A percentile compares a stretch with the other conserved stretches of the same genome.
phyloP scores from a whole-genome alignment of 2,797 vertebrate genomes.

The Sus cebifrons region DNA sequence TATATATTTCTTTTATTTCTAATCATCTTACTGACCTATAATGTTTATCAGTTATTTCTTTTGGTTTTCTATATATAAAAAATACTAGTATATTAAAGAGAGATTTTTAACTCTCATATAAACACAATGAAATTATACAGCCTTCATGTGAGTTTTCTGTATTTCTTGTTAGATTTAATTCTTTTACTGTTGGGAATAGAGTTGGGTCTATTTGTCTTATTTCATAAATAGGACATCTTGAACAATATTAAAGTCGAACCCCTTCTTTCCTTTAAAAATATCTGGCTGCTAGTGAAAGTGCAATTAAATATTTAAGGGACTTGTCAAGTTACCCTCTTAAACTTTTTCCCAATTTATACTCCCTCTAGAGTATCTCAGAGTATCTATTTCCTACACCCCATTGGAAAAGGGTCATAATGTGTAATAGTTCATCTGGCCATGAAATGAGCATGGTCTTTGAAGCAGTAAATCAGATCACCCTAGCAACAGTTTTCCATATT shows the following conservation, averaged over 20 bases:
- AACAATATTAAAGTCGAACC: not conserved
- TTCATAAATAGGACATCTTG: not conserved
- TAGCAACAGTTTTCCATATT: not conserved
- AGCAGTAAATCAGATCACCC: not conserved
- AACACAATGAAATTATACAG: not conserved
- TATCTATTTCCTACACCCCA: not conserved
- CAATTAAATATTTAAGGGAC: conserved; percentile 38
- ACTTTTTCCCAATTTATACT: not conserved
- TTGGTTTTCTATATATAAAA: not conserved
- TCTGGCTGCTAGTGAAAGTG: conserved; percentile 10
- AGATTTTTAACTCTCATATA: not conserved
- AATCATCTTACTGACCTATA: not conserved
- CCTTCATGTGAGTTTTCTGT: conserved; percentile 7
- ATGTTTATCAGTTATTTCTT: not conserved
- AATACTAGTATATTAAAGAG: not conserved
- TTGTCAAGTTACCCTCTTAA: not conserved
- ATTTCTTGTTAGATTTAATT: conserved; percentile 33
- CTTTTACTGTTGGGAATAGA: conserved; percentile 19
- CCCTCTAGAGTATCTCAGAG: not conserved
- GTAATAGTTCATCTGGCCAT: not conserved
- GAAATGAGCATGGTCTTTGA: not conserved
- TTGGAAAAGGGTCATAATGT: not conserved
- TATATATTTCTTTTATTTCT: conserved; percentile 39
- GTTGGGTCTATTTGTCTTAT: not conserved
- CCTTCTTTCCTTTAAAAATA: not conserved